Conservation (phyloP, 2,797 vertebrate genomes). For the Cheirogaleus major region DNA sequence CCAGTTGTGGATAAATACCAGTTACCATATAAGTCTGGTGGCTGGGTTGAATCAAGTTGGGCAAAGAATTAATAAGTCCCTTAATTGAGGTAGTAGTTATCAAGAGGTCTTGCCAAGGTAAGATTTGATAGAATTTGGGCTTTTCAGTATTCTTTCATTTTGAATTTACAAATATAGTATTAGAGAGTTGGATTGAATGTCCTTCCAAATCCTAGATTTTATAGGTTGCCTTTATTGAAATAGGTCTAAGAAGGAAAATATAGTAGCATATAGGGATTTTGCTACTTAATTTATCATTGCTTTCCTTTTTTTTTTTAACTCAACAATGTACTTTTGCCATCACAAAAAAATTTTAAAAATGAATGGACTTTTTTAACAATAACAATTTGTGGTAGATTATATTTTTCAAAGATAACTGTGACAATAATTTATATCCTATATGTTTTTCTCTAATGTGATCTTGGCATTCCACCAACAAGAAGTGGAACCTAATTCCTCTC, state of each 20-base stretch:
- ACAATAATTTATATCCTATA: neutral
- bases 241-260: neutral
- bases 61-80: neutral
- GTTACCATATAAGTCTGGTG: neutral
- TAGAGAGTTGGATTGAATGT: neutral
- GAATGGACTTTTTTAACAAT: slow-evolving; percentile 14
- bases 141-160: neutral
- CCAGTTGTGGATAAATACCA: neutral
- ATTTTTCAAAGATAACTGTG: neutral
- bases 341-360: neutral
- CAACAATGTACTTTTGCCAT: neutral
- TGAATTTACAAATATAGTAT: neutral
- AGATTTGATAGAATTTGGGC: neutral
- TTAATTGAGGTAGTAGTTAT: neutral
- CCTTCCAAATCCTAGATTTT: neutral
- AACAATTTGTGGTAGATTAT: neutral
- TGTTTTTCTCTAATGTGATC: neutral
- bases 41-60: neutral
- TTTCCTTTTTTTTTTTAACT: neutral
- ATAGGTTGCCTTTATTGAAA: neutral
- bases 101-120: neutral
- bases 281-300: neutral
- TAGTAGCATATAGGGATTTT: neutral
- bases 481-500: neutral
- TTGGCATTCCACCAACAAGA: neutral